These are phyloP conservation scores for Thymallus thymallus DNA, from an alignment of 2,113 vertebrate genomes.

Conservation along the genomic window DNA sequence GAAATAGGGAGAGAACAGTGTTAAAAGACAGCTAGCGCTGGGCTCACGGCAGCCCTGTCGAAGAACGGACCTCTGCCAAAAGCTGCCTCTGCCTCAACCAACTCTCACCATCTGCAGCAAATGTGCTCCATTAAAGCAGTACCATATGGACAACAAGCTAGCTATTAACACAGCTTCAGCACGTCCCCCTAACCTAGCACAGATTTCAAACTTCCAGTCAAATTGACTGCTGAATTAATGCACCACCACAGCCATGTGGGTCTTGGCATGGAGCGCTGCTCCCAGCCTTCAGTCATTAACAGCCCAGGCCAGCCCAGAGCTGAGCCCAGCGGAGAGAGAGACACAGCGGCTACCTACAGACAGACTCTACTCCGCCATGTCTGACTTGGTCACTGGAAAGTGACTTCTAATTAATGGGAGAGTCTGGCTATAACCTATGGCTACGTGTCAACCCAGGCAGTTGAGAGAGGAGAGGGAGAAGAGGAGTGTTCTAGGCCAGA, in stretches of 20 bases:
- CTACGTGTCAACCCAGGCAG: neutral
- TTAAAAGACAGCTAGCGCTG: slow-evolving; percentile 62
- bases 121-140: slow-evolving; percentile 93
- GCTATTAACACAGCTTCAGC: slow-evolving; percentile 91
- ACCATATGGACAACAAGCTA: slow-evolving; percentile 95
- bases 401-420: neutral
- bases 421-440: neutral
- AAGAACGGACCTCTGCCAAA: slow-evolving; percentile 82
- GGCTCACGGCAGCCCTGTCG: slow-evolving; percentile 71
- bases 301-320: slow-evolving; percentile 22
- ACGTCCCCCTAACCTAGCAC: slow-evolving; percentile 83
- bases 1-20: slow-evolving; percentile 70
- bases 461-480: neutral
- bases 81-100: slow-evolving; percentile 80
- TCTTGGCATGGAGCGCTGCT: slow-evolving; percentile 73
- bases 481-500: no score
- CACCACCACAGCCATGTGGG: slow-evolving; percentile 81
- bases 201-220: slow-evolving; percentile 88
- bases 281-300: slow-evolving; percentile 72
- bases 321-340: neutral
- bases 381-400: no score
- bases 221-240: slow-evolving; percentile 87
- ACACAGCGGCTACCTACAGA: neutral
- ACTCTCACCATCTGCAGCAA: slow-evolving; percentile 94
- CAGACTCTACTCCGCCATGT: no score